Conservation (phyloP, 2,113 vertebrate genomes). For the Edolisoma coerulescens region DNA sequence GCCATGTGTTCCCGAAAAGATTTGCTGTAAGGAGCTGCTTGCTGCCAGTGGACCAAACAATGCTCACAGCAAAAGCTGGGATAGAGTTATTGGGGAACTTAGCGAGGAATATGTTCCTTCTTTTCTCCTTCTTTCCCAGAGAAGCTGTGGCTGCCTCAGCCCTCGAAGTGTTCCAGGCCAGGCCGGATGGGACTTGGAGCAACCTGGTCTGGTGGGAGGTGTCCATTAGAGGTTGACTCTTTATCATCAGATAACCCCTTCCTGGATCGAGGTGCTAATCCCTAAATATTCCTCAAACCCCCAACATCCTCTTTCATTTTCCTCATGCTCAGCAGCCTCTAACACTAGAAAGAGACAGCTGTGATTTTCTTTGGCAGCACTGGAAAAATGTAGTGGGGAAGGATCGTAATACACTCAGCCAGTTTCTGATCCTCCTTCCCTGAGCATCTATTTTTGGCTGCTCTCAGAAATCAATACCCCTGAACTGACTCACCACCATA, state of each 20-base stretch:
- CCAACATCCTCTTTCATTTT: rapidly evolving
- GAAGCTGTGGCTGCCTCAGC: not conserved
- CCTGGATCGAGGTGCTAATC: not conserved
- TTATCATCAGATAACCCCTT: not conserved
- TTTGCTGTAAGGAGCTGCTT: not conserved
- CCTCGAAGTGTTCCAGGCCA: not conserved
- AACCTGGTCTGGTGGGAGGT: not conserved
- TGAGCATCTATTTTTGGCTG: not conserved
- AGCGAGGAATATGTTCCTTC: not conserved
- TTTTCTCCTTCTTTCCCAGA: not conserved
- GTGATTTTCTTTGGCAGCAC: not conserved
- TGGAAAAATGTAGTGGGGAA: not conserved
- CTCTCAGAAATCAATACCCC: not conserved
- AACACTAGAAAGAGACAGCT: not conserved
- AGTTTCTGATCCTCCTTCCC: not conserved
- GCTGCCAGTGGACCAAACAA: not conserved
- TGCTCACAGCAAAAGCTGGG: not conserved
- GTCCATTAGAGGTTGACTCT: not conserved
- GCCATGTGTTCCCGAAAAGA: not conserved
- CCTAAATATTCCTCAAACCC: not conserved
- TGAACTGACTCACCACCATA: not conserved
- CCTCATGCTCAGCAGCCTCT: not conserved
- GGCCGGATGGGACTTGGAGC: not conserved
- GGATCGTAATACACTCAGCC: not conserved
- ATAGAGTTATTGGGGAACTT: rapidly evolving